Base-by-base conservation (phyloP, 2,888 invertebrate species). In the Microchrysa polita region DNA sequence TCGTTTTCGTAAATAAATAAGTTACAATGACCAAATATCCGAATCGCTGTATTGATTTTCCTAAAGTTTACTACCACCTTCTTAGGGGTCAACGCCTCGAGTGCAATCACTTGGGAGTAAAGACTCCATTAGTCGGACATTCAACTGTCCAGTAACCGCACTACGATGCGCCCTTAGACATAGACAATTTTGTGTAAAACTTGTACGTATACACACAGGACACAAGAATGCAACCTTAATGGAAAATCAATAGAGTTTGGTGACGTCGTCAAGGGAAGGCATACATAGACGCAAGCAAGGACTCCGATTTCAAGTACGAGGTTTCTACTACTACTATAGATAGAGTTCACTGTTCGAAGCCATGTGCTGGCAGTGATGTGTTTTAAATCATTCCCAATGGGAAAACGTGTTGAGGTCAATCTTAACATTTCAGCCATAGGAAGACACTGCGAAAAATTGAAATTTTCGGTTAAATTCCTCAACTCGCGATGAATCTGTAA, bases 101-200 rank as follows among this genome's bases (percentile, higher is more conserved):
- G 34, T 69, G 18, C 18, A 69, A 55, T 34, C 27, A 67, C 27
- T 52, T 23, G 53, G 44, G n/a, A 5, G 22, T 42, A 16, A 14
- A 69, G 55, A 69, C 40, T 53, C 42, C 57, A 69, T 69, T 69
- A 42, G 14, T 14, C n/a, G 69, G 69, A 69, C 69, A 57, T 55
- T 69, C 69, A 69, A 69, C 69, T 55, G 69, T 55, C 69, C 69
- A 55, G 55, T n/a, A n/a, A n/a, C n/a, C 16, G 0, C 40, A 52
- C 1, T 34, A 5, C 7, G 7, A 34, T 9, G 20, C 5, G 5
- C 40, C 10, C 20, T 40, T 69, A 48, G 27, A 27, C n/a, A 67
- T n/a, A n/a, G 27, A 34, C 55, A 67, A 5, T 5, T 48, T n/a
- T n/a, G 12, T 48, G 12, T n/a, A 48, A n/a, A 48, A 48, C 12